Base-by-base conservation (phyloP, 2,888 invertebrate genomes). In the Trichacis sp. region DNA sequence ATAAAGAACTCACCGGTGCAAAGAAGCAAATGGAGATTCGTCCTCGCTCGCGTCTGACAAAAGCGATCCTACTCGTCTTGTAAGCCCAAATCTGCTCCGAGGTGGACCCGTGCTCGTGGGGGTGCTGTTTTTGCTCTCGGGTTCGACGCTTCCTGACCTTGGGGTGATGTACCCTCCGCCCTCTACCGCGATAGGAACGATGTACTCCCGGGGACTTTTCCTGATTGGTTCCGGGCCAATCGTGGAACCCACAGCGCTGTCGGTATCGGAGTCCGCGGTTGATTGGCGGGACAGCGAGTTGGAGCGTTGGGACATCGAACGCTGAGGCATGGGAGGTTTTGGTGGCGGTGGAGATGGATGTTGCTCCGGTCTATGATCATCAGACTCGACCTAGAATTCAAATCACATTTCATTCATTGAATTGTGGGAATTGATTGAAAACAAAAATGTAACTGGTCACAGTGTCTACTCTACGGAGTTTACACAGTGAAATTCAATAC, bases 161-260 rank as follows among this genome's bases (percentile, higher is more conserved):
- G 93, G 93, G 18, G 92, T 93, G 4, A 93, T 92, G 82, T 92
- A 93, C 64, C 94, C 95, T 65, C 94, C 94, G 73, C 95, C 95
- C 84, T 96, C 95, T 55, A 95, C 92, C 14, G 94, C 94, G 77
- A 96, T 95, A n/a, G 95, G 95, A 84, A 96, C 95, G 77, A 96
- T 95, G 80, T 94, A 95, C 85, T 96, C 95, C 42, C 95, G 88
- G 12, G 95, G 94, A 11, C 94, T 94, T 85, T 95, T 95, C 80
- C 93, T 91, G 78, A 95, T 94, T 4, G 94, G 93, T 81, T 92
- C 91, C 75, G 87, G 87, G 17, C 88, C 87, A 2, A 80, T 73
- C 5, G 87, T 85, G 9, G 83, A 80, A 12, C 82, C 82, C 12
- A 85, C 85, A 71, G 84, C 88, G 73, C 87, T 87, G 70, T 90